Evolutionary conservation across 2,888 invertebrate genomes (phyloP), one percentile per base, ranked within the genome.

Genomic region (Frankliniella intonsa): DNA sequence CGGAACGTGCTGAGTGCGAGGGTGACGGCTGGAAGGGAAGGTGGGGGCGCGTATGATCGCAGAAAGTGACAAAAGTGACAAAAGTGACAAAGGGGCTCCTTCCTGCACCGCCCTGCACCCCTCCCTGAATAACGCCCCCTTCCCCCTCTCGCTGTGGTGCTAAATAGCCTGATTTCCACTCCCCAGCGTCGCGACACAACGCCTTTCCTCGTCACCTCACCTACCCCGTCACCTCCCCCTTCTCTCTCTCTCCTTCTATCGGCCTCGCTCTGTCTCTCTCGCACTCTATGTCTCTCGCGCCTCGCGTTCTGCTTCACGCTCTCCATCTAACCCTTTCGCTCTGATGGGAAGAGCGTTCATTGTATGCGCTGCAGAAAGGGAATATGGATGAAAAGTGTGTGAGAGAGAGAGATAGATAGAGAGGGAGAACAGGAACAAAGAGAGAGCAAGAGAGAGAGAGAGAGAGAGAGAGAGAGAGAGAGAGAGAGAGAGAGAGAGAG

Each of bases 401-500:
- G 22, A 80, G 81, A 50, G 50, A 76, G 81, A 51, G 82, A 38
- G 55, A 65, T 50, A 50, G 82, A 62, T 10, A 62, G 62, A 62
- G 62, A 62, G 62, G 7, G 55, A 55, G 55, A n/a, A n/a, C n/a
- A n/a, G n/a, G n/a, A n/a, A n/a, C n/a, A n/a, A n/a, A n/a, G n/a
- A n/a, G n/a, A n/a, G n/a, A n/a, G n/a, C n/a, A n/a, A 55, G 55
- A 55, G 55, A 55, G 55, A 55, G 55, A 55, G 55, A 55, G 55
- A 55, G 55, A 55, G 55, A 55, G 55, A 55, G 55, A 82, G 81
- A 81, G 80, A 82, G 82, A 83, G 80, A 83, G 81, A 79, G 80
- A 69, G 50, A 82, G 80, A 81, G 81, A 76, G 62, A 19, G 80
- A 76, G 81, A 82, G 81, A 80, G 83, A 81, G 83, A 81, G 83